Percentiles rank a stretch among this genome's conserved stretches.
These are phyloP conservation scores for Microchrysa polita DNA, from an alignment of 2,888 invertebrate species.

Conservation along the genomic window DNA sequence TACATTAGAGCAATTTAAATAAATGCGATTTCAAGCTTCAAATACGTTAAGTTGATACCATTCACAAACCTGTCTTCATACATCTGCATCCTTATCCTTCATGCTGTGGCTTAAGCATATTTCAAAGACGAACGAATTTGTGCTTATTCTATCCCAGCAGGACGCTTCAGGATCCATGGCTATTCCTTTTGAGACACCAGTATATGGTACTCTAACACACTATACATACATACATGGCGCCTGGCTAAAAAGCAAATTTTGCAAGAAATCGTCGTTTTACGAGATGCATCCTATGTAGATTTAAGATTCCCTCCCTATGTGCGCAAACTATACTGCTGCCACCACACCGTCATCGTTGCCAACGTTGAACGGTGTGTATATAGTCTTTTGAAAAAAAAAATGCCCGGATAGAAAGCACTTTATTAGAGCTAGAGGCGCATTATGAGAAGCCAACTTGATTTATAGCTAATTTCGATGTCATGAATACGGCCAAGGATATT, in stretches of 20 bases:
- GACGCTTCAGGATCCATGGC: too few relatives aligned
- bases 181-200: too few relatives aligned
- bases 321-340: too few relatives aligned
- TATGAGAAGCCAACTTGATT: conserved; percentile 41
- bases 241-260: conserved; percentile 10
- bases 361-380: conserved; percentile 20
- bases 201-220: not conserved
- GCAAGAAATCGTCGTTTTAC: conserved; percentile 33
- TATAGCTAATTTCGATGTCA: conserved; percentile 36
- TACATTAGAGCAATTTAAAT: not conserved
- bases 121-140: conserved; percentile 20
- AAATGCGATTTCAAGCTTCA: conserved; percentile 13
- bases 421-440: conserved; percentile 44
- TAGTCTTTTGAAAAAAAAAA: conserved; percentile 31
- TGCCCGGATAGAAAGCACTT: conserved; percentile 45
- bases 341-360: not conserved
- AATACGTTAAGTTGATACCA: conserved; percentile 31
- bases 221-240: not conserved
- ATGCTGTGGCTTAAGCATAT: conserved; percentile 37
- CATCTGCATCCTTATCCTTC: conserved; percentile 40
- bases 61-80: conserved; percentile 32
- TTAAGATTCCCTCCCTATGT: not conserved
- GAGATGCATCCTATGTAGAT: conserved; percentile 20
- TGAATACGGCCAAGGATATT: not conserved
- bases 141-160: not conserved